Evolutionary conservation across 2,797 vertebrate genomes (phyloP), one percentile per base, ranked within the genome.

Genomic region (Sebastes wilsoni): DNA sequence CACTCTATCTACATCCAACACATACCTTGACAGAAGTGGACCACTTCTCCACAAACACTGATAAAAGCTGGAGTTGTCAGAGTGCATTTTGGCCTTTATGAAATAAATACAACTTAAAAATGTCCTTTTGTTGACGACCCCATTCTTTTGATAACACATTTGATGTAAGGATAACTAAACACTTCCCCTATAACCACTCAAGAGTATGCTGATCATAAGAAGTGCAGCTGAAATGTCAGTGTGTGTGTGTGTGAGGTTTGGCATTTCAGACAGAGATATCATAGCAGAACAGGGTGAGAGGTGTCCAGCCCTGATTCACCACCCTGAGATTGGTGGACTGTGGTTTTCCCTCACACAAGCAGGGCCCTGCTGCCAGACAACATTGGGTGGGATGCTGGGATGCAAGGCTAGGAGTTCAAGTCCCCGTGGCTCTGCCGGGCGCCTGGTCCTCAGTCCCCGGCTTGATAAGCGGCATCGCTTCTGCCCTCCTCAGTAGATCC

Each of bases 211-310:
- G 83, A 88, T 89, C 87, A 72, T 80, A 71, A 64, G 66, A 71
- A 73, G 77, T 76, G 77, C 75, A 74, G 83, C 82, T 81, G 83
- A 95, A 95, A 96, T 96, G 95, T 95, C 95, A 95, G 79, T 67
- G 64, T 73, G 55, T 75, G 69, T 67, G 49, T 72, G 61, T 68
- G 72, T 74, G 75, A 71, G 79, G 85, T 88, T 90, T 96, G 94
- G 88, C 93, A 95, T 96, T 96, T 96, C 83, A 90, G 89, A 88
- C 84, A 89, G 89, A 90, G 94, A 95, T 95, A 96, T 93, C 83
- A 87, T 68, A 69, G 81, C 86, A 69, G 79, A 90, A 80, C 59
- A 74, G 82, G 83, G 87, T 86, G 84, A 88, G 74, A 90, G 90
- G 89, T 90, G 84, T 72, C 27, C 68, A 69, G 78, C 56, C 56